phyloP scores from a whole-genome alignment of 1,140 invertebrate species.

The Aphelinus atriplicis region DNA sequence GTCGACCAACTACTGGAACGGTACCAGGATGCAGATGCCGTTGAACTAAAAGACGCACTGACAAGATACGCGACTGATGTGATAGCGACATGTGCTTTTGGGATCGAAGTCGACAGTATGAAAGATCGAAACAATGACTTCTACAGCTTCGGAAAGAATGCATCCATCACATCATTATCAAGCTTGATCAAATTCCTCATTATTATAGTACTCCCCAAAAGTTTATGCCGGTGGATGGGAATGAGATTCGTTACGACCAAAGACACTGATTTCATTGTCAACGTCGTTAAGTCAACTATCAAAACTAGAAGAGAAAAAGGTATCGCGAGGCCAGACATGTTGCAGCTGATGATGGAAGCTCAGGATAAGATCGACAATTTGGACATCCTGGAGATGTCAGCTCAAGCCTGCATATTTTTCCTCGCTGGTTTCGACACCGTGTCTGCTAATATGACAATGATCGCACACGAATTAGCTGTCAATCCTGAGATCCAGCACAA shows the following conservation, averaged over 20 bases:
- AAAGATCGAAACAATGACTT: constrained; percentile 43
- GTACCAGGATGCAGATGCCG: constrained; percentile 2
- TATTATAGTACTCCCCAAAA: no score
- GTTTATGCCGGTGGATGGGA: no score
- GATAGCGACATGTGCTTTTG: constrained; percentile 63
- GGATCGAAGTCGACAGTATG: constrained; percentile 65
- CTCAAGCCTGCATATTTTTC: constrained; percentile 48
- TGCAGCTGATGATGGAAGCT: constrained; percentile 66
- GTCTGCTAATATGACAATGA: constrained; percentile 55
- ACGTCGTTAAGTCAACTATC: constrained; percentile 62
- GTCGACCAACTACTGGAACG: constrained; percentile 16
- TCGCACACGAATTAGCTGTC: constrained; percentile 64
- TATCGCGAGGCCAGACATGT: constrained; percentile 65
- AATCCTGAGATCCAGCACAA: constrained; percentile 67
- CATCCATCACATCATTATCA: constrained; percentile 22
- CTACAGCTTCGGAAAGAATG: constrained; percentile 43
- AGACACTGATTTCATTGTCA: constrained; percentile 49
- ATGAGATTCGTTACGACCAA: constrained; percentile 26
- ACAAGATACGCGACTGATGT: constrained; percentile 62
- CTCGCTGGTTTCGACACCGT: constrained; percentile 58
- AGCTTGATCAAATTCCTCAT: no score
- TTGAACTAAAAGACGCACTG: constrained; percentile 62
- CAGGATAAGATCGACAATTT: constrained; percentile 45
- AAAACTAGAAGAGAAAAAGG: constrained; percentile 60
- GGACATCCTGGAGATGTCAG: constrained; percentile 37